phyloP scores from a whole-genome alignment of 2,113 vertebrate species.

The Osmerus eperlanus region DNA sequence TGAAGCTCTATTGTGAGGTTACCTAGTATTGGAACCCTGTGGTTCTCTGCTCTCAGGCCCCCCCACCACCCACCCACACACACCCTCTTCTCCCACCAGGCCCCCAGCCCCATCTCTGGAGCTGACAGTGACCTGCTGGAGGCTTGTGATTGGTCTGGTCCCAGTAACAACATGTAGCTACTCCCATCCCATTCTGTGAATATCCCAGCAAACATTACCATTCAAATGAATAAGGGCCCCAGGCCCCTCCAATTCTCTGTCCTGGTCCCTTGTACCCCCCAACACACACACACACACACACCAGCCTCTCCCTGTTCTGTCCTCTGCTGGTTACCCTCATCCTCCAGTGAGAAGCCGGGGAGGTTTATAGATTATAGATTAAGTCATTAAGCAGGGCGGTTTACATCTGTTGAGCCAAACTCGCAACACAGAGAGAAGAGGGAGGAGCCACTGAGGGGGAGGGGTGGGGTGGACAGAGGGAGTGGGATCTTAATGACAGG shows the following conservation, averaged over 20 bases:
- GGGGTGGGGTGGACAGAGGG: background rate
- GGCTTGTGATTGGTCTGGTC: background rate
- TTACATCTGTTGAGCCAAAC: slow-evolving; percentile 39
- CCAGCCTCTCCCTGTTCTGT: too few species aligned
- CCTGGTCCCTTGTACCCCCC: slow-evolving; percentile 18
- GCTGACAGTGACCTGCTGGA: background rate
- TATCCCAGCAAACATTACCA: background rate
- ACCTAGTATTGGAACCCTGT: slow-evolving; percentile 22
- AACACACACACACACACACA: slow-evolving; percentile 10
- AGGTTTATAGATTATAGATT: slow-evolving; percentile 42
- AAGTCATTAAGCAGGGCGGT: slow-evolving; percentile 32
- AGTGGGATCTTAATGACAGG: slow-evolving; percentile 30
- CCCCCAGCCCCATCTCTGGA: background rate
- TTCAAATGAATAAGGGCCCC: slow-evolving; percentile 8
- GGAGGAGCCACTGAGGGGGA: background rate
- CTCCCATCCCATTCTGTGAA: slow-evolving; percentile 14
- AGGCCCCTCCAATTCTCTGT: slow-evolving; percentile 16
- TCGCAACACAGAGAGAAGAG: background rate
- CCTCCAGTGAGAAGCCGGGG: background rate
- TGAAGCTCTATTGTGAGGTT: slow-evolving; percentile 35
- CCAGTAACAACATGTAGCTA: slow-evolving; percentile 1
- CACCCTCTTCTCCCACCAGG: too few species aligned
- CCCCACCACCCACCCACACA: too few species aligned
- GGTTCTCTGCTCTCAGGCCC: too few species aligned
- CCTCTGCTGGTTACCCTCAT: too few species aligned